phyloP scores from a whole-genome alignment of 1,140 invertebrate genomes.

The Penaeus vannamei region DNA sequence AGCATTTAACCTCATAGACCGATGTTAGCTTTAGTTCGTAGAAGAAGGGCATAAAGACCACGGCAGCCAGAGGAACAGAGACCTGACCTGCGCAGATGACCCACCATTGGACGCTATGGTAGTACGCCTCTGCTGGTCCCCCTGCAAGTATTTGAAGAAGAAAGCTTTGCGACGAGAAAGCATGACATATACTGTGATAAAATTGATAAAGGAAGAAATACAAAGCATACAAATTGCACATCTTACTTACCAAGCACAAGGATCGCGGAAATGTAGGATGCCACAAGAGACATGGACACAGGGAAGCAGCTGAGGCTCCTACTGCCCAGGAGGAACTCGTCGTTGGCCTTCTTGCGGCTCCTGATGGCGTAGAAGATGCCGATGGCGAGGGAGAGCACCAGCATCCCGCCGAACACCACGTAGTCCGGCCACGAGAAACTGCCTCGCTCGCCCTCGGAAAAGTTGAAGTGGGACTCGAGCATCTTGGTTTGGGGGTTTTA shows the following conservation, averaged over 20 bases:
- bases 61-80: conserved; percentile 83
- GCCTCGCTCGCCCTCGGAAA: not conserved
- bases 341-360: conserved; percentile 87
- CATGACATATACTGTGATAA: not conserved
- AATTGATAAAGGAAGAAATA: not conserved
- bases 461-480: conserved; percentile 11
- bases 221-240: not conserved
- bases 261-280: conserved; percentile 94
- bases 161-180: not conserved
- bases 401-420: conserved; percentile 77
- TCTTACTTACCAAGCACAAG: conserved; percentile 87
- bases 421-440: conserved; percentile 76
- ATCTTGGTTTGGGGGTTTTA: not conserved
- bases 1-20: conserved; percentile 82
- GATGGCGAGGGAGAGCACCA: conserved; percentile 80
- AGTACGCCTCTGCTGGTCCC: conserved; percentile 82
- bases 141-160: conserved; percentile 11
- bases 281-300: conserved; percentile 75
- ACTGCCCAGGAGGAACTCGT: conserved; percentile 88
- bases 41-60: conserved; percentile 90
- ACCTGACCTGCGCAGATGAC: conserved; percentile 86
- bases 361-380: conserved; percentile 87
- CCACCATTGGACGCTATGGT: conserved; percentile 85
- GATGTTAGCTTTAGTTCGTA: conserved; percentile 87
- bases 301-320: conserved; percentile 83